Conservation (phyloP, 53 echinoderm and acorn worm genomes). For the Luidia sarsii region DNA sequence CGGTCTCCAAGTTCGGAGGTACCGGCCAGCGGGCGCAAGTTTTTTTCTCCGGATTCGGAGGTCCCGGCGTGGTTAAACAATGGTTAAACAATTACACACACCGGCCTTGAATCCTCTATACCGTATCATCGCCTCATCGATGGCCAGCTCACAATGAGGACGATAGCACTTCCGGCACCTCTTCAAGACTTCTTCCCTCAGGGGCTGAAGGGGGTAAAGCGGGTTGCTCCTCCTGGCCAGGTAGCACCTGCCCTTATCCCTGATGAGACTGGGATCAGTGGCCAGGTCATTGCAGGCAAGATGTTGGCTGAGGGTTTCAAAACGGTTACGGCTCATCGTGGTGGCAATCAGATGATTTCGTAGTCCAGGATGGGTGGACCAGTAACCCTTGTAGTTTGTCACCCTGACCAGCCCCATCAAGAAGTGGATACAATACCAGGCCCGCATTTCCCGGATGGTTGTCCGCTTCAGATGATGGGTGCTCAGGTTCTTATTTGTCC, state of each 20-base stretch:
- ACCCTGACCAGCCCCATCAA: too few species aligned
- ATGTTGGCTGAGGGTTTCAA: conserved; percentile 1
- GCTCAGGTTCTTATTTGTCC: neutral
- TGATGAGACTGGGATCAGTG: neutral
- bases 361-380: conserved; percentile 33
- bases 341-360: conserved; percentile 9
- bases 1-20: too few species aligned
- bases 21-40: too few species aligned
- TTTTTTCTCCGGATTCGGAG: too few species aligned
- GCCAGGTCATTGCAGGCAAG: conserved; percentile 14
- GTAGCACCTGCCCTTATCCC: neutral
- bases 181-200: conserved; percentile 25
- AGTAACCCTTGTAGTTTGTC: conserved; percentile 25
- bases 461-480: neutral
- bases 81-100: too few species aligned
- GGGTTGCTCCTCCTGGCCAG: neutral
- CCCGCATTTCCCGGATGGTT: neutral
- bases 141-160: conserved; percentile 9
- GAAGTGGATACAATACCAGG: neutral
- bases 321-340: conserved; percentile 37
- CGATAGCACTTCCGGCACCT: conserved; percentile 10
- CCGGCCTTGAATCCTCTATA: conserved; percentile 44
- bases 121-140: conserved; percentile 54
- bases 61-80: too few species aligned
- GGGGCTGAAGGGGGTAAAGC: conserved; percentile 16